phyloP scores from a whole-genome alignment of 2,797 vertebrate species.

The Xenopus petersii region DNA sequence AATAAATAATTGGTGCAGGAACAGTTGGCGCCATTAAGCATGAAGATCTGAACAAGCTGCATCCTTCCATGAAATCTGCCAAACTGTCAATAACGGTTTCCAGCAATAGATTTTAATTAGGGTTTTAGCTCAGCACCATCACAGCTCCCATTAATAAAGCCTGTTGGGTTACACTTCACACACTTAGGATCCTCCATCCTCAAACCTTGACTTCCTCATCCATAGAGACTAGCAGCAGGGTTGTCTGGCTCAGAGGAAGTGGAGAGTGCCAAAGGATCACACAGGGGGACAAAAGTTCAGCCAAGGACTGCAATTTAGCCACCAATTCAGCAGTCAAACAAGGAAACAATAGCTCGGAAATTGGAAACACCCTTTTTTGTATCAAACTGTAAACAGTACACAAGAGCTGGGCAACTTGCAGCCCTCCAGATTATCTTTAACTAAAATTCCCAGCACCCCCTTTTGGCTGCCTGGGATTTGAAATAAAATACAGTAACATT shows the following conservation, averaged over 20 bases:
- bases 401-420: too few species aligned
- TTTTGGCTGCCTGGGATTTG: too few species aligned
- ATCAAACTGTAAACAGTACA: conserved; percentile 1
- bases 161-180: conserved; percentile 33
- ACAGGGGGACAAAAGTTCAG: conserved; percentile 41
- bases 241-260: conserved; percentile 42
- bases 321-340: conserved; percentile 27
- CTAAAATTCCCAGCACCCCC: too few species aligned
- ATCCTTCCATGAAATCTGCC: conserved; percentile 41
- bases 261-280: conserved; percentile 37
- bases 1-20: conserved; percentile 26
- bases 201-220: conserved; percentile 30
- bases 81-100: conserved; percentile 25
- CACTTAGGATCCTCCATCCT: conserved; percentile 23
- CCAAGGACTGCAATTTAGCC: conserved; percentile 36
- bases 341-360: conserved; percentile 39
- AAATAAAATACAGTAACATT: too few species aligned
- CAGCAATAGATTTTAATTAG: conserved; percentile 13
- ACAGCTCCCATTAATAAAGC: conserved; percentile 11
- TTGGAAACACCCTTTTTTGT: background rate
- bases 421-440: too few species aligned
- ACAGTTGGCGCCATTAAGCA: conserved; percentile 25
- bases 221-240: conserved; percentile 31
- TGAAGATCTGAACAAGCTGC: conserved; percentile 24
- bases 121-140: conserved; percentile 24